Evolutionary conservation across 2,797 vertebrate species (phyloP).

Genomic region (Halcyon smyrnensis): DNA sequence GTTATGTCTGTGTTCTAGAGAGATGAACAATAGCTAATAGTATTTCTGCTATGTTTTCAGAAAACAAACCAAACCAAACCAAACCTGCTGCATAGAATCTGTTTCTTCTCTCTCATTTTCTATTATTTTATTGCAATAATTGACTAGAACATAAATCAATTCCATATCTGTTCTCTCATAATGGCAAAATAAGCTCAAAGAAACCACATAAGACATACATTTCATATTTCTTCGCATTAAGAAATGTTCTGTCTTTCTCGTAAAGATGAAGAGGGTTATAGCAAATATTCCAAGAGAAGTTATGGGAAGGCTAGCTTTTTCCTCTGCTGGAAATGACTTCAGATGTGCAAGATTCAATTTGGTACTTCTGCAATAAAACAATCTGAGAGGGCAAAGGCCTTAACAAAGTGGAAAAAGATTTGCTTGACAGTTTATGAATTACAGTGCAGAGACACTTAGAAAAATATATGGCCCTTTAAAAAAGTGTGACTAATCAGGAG

Average conservation of each 20-base stretch:
- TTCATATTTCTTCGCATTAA: not conserved
- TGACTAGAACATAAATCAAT: not conserved
- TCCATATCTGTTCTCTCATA: not conserved
- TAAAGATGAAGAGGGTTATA: constrained; percentile 1
- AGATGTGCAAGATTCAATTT: constrained; percentile 62
- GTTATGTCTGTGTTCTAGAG: not conserved
- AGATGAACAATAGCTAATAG: not conserved
- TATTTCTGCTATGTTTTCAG: not conserved
- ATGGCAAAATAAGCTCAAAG: not conserved
- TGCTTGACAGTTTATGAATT: constrained; percentile 75
- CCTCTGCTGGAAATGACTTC: constrained; percentile 40
- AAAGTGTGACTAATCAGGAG: constrained; percentile 76
- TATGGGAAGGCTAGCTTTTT: constrained; percentile 13
- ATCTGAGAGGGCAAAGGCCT: constrained; percentile 14
- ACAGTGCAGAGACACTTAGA: constrained; percentile 69
- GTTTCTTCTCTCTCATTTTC: not conserved
- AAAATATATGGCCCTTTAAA: constrained; percentile 72
- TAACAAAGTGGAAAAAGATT: constrained; percentile 48
- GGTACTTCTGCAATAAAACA: constrained; percentile 58
- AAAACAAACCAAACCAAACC: not conserved
- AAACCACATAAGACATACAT: fast-evolving
- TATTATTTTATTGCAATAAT: not conserved
- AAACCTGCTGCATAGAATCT: not conserved
- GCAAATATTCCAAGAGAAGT: constrained; percentile 14
- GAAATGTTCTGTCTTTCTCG: not conserved